These are phyloP conservation scores for Epinotia brunnichana DNA, from an alignment of 2,888 invertebrate genomes.

Conservation along the genomic window DNA sequence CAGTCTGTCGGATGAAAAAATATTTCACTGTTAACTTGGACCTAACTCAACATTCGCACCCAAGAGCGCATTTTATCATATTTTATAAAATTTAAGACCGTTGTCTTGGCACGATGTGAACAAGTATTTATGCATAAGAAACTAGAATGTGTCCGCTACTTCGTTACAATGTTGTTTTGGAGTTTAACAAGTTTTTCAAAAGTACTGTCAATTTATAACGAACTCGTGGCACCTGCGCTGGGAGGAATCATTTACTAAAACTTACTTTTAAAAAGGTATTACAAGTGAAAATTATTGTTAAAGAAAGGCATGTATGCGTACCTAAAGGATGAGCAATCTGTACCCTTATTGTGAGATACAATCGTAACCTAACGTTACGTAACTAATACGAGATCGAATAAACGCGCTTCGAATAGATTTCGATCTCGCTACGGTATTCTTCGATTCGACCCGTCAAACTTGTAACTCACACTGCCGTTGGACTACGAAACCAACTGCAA, in stretches of 20 bases:
- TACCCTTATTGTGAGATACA: too few relatives aligned
- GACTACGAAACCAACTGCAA: too few relatives aligned
- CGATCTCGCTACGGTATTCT: too few relatives aligned
- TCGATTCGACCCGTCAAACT: too few relatives aligned
- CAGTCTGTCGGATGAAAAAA: background rate
- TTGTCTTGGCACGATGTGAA: conserved; percentile 49
- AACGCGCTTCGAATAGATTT: too few relatives aligned
- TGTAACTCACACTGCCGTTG: too few relatives aligned
- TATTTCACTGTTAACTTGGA: conserved; percentile 29
- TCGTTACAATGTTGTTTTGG: conserved; percentile 35
- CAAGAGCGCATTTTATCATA: conserved; percentile 52
- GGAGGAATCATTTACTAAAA: background rate
- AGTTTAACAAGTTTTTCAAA: conserved; percentile 32
- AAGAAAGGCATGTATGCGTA: too few relatives aligned
- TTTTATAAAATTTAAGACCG: conserved; percentile 53
- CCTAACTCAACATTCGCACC: conserved; percentile 42
- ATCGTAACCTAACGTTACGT: too few relatives aligned
- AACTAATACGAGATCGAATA: too few relatives aligned
- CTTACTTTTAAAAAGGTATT: background rate
- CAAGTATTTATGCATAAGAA: conserved; percentile 41
- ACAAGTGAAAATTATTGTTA: too few relatives aligned
- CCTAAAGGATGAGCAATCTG: too few relatives aligned
- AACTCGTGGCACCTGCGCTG: background rate
- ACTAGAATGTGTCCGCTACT: conserved; percentile 39
- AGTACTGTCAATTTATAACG: conserved; percentile 25